These are phyloP conservation scores for Leucoraja erinaceus DNA, from an alignment of 2,113 vertebrate genomes.

Conservation along the genomic window DNA sequence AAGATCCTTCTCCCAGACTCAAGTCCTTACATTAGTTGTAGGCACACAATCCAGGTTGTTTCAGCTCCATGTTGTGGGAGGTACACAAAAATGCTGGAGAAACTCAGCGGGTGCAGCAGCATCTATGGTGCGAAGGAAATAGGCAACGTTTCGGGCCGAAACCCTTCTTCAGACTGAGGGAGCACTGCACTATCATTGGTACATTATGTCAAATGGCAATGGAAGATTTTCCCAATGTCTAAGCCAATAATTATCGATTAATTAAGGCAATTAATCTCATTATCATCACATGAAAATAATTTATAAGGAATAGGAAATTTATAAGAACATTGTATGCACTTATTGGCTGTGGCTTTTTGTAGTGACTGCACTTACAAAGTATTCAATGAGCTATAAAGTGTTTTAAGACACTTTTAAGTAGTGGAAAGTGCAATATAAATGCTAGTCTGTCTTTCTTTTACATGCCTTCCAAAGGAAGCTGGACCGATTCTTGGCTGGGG, in stretches of 20 bases:
- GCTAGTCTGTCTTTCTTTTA: not conserved
- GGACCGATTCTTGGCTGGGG: constrained; percentile 28
- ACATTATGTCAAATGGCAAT: not conserved
- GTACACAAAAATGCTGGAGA: too few species aligned
- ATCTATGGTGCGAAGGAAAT: too few species aligned
- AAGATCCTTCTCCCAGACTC: too few species aligned
- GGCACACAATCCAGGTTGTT: not conserved
- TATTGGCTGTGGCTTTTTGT: not conserved
- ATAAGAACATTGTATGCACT: too few species aligned
- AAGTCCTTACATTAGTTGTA: too few species aligned
- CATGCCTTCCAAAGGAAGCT: constrained; percentile 25
- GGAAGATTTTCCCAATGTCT: not conserved
- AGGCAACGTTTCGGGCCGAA: too few species aligned
- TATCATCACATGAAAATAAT: not conserved
- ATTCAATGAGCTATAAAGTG: not conserved
- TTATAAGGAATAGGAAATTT: not conserved
- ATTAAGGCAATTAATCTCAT: not conserved
- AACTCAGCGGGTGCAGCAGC: too few species aligned
- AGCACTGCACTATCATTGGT: not conserved
- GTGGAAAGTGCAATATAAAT: not conserved
- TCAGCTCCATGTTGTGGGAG: not conserved
- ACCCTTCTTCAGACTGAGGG: too few species aligned
- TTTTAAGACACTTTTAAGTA: not conserved
- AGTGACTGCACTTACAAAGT: not conserved
- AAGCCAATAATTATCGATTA: not conserved